Conservation (phyloP, 2,113 vertebrate genomes). For the Boleophthalmus pectinirostris region DNA sequence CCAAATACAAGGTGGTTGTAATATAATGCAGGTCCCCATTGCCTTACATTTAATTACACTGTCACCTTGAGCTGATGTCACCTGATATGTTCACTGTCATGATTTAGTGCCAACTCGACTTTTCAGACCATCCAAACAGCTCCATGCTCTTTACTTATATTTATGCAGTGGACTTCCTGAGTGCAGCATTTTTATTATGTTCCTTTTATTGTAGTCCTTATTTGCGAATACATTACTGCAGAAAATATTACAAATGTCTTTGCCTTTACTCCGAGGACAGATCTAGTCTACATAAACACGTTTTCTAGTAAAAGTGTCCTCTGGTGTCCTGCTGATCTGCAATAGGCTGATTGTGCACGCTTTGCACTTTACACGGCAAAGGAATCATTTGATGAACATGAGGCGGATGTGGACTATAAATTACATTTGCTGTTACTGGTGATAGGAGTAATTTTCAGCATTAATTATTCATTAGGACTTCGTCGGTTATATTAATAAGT, state of each 20-base stretch:
- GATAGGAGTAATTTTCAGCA: background rate
- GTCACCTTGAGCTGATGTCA: conserved; percentile 56
- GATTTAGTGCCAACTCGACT: conserved; percentile 52
- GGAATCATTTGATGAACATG: conserved; percentile 12
- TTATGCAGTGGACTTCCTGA: conserved; percentile 35
- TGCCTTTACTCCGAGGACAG: conserved; percentile 21
- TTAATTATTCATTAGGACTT: conserved; percentile 2
- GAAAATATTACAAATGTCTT: background rate
- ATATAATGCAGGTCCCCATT: conserved; percentile 46
- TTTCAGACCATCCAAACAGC: conserved; percentile 30
- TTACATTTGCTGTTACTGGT: background rate
- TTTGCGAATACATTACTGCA: conserved; percentile 21
- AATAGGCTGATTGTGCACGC: conserved; percentile 19
- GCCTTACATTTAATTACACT: conserved; percentile 63
- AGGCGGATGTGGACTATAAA: conserved; percentile 1
- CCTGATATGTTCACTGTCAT: conserved; percentile 46
- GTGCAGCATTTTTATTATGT: conserved; percentile 11
- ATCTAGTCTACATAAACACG: conserved; percentile 8
- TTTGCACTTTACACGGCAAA: conserved; percentile 14
- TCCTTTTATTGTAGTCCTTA: conserved; percentile 24
- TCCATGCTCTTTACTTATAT: conserved; percentile 32
- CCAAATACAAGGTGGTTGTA: conserved; percentile 57
- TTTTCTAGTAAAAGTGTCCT: conserved; percentile 5
- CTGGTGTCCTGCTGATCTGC: conserved; percentile 34
- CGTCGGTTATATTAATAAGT: background rate